Evolutionary conservation across 2,888 invertebrate genomes (phyloP).

Genomic region (Elmis aenea): DNA sequence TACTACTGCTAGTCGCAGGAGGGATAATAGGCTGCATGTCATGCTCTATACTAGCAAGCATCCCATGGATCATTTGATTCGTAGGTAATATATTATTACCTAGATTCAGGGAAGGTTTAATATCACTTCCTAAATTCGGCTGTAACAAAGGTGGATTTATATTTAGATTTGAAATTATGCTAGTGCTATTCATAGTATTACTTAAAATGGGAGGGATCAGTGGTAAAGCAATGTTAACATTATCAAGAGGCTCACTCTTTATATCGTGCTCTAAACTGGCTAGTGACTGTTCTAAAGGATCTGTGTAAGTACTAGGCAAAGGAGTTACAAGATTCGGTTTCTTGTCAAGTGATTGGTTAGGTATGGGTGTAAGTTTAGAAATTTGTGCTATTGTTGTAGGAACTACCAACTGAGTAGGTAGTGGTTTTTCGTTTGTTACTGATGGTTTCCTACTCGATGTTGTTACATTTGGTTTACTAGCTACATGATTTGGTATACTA

Average conservation of each 20-base stretch:
- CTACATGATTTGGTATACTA: slow-evolving; percentile 21
- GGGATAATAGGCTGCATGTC: slow-evolving; percentile 19
- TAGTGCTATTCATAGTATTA: slow-evolving; percentile 30
- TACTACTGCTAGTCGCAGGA: slow-evolving; percentile 26
- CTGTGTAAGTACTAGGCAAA: slow-evolving; percentile 49
- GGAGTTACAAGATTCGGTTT: slow-evolving; percentile 40
- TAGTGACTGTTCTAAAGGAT: slow-evolving; percentile 66
- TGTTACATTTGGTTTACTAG: slow-evolving; percentile 12
- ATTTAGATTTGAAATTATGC: slow-evolving; percentile 29
- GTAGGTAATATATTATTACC: slow-evolving; percentile 25
- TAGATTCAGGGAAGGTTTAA: slow-evolving; percentile 30
- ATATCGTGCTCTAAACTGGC: slow-evolving; percentile 64
- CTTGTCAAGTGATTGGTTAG: slow-evolving; percentile 32
- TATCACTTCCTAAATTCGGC: slow-evolving; percentile 31
- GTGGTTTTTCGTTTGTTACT: slow-evolving; percentile 32
- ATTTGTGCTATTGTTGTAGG: slow-evolving; percentile 47
- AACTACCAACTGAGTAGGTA: slow-evolving; percentile 28
- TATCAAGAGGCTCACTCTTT: slow-evolving; percentile 50
- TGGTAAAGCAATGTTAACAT: slow-evolving; percentile 20
- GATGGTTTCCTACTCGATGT: slow-evolving; percentile 30
- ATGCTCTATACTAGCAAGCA: slow-evolving; percentile 35
- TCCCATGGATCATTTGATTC: slow-evolving; percentile 31
- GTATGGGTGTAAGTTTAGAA: slow-evolving; percentile 28
- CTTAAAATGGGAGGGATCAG: slow-evolving; percentile 31
- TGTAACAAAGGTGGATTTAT: slow-evolving; percentile 31